Conservation (phyloP, 2,113 vertebrate species). For the Platichthys stellatus region DNA sequence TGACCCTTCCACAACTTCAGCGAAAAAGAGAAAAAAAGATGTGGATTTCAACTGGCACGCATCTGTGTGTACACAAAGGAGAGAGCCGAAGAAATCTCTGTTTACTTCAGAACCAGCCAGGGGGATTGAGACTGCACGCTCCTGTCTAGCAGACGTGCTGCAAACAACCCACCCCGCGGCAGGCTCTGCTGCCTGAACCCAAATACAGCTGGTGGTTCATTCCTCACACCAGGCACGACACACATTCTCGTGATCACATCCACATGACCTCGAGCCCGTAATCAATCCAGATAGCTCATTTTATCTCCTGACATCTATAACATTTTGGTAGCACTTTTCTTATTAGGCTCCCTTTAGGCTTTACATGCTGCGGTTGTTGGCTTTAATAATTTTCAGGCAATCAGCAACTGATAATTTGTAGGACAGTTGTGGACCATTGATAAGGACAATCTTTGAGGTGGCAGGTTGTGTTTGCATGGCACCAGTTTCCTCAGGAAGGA, state of each 20-base stretch:
- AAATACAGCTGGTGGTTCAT: slow-evolving; percentile 36
- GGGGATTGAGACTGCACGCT: slow-evolving; percentile 23
- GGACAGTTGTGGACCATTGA: background rate
- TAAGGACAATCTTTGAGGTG: background rate
- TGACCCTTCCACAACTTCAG: slow-evolving; percentile 14
- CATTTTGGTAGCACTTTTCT: background rate
- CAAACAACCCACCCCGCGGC: slow-evolving; percentile 32
- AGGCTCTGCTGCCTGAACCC: slow-evolving; percentile 18
- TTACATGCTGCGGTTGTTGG: background rate
- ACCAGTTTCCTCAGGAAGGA: no score
- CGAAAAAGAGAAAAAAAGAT: background rate
- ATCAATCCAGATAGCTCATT: background rate
- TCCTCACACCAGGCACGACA: background rate
- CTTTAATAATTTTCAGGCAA: background rate
- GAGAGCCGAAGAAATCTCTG: slow-evolving; percentile 44
- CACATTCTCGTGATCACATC: slow-evolving; percentile 12
- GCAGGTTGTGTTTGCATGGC: background rate
- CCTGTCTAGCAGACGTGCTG: slow-evolving; percentile 12
- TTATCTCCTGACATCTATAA: background rate
- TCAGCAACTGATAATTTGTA: background rate
- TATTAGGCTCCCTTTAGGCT: background rate
- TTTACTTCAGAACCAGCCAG: slow-evolving; percentile 46
- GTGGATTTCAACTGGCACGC: slow-evolving; percentile 20
- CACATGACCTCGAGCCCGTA: background rate
- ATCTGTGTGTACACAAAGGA: slow-evolving; percentile 32